phyloP scores from a whole-genome alignment of 2,888 invertebrate species.

The Hydriomena furcata region DNA sequence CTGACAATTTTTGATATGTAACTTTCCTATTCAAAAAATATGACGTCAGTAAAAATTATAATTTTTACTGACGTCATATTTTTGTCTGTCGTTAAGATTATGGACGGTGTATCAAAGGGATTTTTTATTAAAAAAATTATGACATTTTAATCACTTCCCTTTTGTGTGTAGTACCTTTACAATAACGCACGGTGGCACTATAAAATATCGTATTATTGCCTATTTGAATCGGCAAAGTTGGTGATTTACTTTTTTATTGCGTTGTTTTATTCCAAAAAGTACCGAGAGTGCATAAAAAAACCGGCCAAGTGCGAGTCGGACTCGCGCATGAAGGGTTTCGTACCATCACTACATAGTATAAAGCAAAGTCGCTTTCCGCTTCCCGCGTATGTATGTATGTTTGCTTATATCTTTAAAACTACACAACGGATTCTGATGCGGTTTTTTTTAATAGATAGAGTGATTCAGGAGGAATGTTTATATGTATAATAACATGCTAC shows the following conservation, averaged over 20 bases:
- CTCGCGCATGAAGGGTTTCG: too few species aligned
- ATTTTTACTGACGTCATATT: slow-evolving; percentile 79
- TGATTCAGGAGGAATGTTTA: too few species aligned
- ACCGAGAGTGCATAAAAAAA: too few species aligned
- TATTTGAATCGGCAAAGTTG: slow-evolving; percentile 38
- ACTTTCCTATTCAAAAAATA: slow-evolving; percentile 83
- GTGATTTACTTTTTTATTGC: slow-evolving; percentile 40
- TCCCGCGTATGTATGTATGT: too few species aligned
- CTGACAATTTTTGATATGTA: slow-evolving; percentile 83
- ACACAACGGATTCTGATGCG: too few species aligned
- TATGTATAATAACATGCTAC: too few species aligned
- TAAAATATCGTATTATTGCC: slow-evolving; percentile 43
- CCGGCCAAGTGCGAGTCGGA: too few species aligned
- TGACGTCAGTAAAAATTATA: too few species aligned
- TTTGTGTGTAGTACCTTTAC: slow-evolving; percentile 58
- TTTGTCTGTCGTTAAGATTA: slow-evolving; percentile 70
- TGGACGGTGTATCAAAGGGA: slow-evolving; percentile 73
- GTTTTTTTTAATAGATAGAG: too few species aligned
- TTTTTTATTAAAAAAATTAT: slow-evolving; percentile 70
- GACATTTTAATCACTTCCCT: slow-evolving; percentile 79
- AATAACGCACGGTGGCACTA: slow-evolving; percentile 58
- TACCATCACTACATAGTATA: too few species aligned
- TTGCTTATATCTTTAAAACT: too few species aligned
- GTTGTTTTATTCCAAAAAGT: neutral
- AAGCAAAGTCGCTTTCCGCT: too few species aligned